These are phyloP conservation scores for Plecotus auritus DNA, from an alignment of 2,113 vertebrate species.

Conservation along the genomic window DNA sequence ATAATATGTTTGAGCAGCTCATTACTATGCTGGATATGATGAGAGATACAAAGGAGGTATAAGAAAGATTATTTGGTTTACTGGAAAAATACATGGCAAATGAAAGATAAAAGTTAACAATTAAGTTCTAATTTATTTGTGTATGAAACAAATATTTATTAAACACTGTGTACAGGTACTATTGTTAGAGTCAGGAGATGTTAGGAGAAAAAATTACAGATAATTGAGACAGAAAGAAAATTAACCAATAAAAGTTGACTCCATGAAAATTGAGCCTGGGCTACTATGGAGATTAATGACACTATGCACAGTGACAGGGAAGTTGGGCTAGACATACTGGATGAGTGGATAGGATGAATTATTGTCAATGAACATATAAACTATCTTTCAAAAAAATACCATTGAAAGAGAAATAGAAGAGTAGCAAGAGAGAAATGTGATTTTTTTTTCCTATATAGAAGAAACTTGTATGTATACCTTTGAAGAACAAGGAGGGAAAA, in stretches of 20 bases:
- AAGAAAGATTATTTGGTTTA: not conserved
- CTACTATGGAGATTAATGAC: not conserved
- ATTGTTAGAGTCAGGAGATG: not conserved
- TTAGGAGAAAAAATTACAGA: not conserved
- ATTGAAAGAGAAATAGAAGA: not conserved
- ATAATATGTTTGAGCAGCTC: not conserved
- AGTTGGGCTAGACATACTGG: not conserved
- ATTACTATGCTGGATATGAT: not conserved
- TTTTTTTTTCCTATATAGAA: not conserved
- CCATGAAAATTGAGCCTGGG: not conserved
- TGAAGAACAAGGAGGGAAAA: constrained; percentile 33
- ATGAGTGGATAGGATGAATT: not conserved
- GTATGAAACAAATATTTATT: not conserved
- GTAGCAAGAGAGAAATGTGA: not conserved
- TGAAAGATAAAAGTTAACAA: not conserved
- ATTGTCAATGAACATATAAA: not conserved
- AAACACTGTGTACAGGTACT: not conserved
- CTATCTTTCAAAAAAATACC: not conserved
- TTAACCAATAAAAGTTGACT: not conserved
- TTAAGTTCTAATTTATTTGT: constrained; percentile 1
- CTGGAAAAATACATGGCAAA: not conserved
- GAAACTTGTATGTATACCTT: not conserved
- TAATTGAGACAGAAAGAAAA: constrained; percentile 7
- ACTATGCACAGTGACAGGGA: not conserved
- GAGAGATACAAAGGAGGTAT: not conserved